Evolutionary conservation across 2,113 vertebrate genomes (phyloP).

Genomic region (Arothron firmamentum): DNA sequence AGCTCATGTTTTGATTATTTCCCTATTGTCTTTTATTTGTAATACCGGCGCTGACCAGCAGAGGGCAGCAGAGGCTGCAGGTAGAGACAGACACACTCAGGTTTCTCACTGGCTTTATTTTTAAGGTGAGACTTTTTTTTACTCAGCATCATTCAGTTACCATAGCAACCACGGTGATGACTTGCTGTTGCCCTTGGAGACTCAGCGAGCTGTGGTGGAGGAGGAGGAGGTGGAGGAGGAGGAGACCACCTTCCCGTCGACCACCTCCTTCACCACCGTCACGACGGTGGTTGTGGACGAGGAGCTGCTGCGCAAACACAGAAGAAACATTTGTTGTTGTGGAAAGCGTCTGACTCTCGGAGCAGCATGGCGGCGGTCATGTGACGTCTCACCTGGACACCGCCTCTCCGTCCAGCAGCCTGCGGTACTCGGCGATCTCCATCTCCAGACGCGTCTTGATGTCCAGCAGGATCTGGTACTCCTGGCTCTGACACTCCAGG

Average conservation of each 20-base stretch:
- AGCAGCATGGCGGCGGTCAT: background rate
- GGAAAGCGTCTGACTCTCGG: background rate
- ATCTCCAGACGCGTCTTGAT: slow-evolving; percentile 82
- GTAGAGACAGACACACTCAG: too few species aligned
- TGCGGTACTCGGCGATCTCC: slow-evolving; percentile 83
- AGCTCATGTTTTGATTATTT: too few species aligned
- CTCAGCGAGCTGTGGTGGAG: background rate
- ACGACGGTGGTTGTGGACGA: slow-evolving; percentile 12
- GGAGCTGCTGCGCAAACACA: slow-evolving; percentile 17
- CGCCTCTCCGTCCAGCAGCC: slow-evolving; percentile 71
- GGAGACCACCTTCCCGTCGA: slow-evolving; percentile 56
- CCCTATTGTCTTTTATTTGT: too few species aligned
- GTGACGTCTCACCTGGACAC: slow-evolving; percentile 39
- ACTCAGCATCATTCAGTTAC: too few species aligned
- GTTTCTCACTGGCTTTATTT: background rate
- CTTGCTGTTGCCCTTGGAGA: background rate
- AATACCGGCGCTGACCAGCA: too few species aligned
- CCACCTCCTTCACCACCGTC: slow-evolving; percentile 56
- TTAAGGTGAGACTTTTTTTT: background rate
- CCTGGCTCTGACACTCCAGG: slow-evolving; percentile 76
- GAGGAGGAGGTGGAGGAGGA: slow-evolving; percentile 20
- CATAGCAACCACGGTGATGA: background rate
- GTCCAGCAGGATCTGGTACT: slow-evolving; percentile 79
- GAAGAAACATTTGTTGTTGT: background rate
- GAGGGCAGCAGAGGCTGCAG: too few species aligned